Percentiles rank a stretch among this genome's conserved stretches.
phyloP scores from a whole-genome alignment of 2,113 vertebrate species.

The Gymnogyps californianus region DNA sequence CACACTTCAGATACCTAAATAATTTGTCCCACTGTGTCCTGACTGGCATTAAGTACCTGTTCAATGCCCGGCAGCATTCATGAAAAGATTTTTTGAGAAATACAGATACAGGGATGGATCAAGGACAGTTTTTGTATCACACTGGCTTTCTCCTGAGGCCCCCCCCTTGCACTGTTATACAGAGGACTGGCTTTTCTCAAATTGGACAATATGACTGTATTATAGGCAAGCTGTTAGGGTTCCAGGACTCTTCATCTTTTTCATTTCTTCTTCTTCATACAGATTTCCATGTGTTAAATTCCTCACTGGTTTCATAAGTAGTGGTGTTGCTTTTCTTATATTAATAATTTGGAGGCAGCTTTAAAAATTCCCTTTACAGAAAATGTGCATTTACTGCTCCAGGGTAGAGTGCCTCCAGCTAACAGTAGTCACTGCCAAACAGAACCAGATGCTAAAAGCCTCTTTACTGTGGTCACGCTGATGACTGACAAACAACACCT shows the following conservation, averaged over 20 bases:
- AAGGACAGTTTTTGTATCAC: not conserved
- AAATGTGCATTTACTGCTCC: not conserved
- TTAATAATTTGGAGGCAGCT: not conserved
- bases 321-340: not conserved
- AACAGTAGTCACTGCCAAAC: not conserved
- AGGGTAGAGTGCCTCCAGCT: not conserved
- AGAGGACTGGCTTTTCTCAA: not conserved
- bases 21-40: not conserved
- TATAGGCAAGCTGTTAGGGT: not conserved
- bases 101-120: not conserved
- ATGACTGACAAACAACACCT: not conserved
- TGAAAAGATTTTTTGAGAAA: not conserved
- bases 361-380: not conserved
- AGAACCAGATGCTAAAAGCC: not conserved
- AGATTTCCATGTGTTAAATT: not conserved
- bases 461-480: not conserved
- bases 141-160: not conserved
- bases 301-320: not conserved
- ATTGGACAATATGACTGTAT: not conserved
- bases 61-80: not conserved
- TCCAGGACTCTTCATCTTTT: not conserved
- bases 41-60: not conserved
- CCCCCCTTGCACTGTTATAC: not conserved
- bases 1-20: not conserved
- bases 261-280: not conserved